Evolutionary conservation across 2,888 invertebrate genomes (phyloP).

Genomic region (Sesamia inferens): DNA sequence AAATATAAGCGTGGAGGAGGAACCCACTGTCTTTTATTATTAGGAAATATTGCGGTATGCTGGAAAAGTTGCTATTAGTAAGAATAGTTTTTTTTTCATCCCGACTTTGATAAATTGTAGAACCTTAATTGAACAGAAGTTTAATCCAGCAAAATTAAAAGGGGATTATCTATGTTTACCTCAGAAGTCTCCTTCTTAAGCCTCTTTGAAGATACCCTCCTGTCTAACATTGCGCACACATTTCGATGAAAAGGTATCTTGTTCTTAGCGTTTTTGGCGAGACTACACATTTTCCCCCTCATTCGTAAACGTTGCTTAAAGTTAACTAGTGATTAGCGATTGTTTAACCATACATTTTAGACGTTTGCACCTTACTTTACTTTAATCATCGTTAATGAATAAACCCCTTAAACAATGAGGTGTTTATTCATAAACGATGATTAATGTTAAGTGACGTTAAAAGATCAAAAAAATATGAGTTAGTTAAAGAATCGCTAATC

Average conservation of each 20-base stretch:
- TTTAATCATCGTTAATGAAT: too few species aligned
- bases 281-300: background rate
- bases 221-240: slow-evolving; percentile 25
- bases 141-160: slow-evolving; percentile 37
- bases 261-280: slow-evolving; percentile 17
- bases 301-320: too few species aligned
- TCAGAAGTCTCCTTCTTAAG: slow-evolving; percentile 28
- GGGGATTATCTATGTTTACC: slow-evolving; percentile 35
- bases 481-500: too few species aligned
- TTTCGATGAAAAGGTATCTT: slow-evolving; percentile 35
- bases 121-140: slow-evolving; percentile 8
- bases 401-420: too few species aligned
- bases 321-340: too few species aligned
- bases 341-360: too few species aligned
- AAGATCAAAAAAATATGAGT: too few species aligned
- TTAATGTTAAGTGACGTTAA: too few species aligned
- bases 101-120: slow-evolving; percentile 24
- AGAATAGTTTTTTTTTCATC: background rate
- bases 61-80: background rate
- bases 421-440: too few species aligned
- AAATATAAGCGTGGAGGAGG: slow-evolving; percentile 27
- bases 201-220: slow-evolving; percentile 42
- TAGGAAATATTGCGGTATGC: slow-evolving; percentile 12
- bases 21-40: slow-evolving; percentile 32
- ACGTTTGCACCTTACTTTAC: too few species aligned